Evolutionary conservation across 1,140 invertebrate species (phyloP).

Genomic region (Diuraphis noxia): DNA sequence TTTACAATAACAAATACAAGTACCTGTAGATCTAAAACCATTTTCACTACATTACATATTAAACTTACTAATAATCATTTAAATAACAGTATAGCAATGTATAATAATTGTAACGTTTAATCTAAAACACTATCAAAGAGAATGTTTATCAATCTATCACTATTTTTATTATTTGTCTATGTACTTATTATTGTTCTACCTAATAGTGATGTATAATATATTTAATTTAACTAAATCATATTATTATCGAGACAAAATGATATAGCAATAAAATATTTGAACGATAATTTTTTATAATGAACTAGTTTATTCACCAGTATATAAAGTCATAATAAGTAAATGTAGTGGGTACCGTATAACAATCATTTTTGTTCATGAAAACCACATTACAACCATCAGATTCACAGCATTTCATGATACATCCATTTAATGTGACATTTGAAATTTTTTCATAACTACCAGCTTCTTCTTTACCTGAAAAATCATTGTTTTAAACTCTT

Average conservation of each 20-base stretch:
- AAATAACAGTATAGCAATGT: neutral
- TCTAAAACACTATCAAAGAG: neutral
- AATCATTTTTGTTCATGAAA: constrained; percentile 74
- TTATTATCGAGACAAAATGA: neutral
- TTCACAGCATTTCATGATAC: constrained; percentile 74
- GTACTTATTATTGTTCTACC: neutral
- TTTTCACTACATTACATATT: neutral
- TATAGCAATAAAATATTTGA: neutral
- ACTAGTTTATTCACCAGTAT: neutral
- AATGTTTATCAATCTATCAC: neutral
- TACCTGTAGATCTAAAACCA: neutral
- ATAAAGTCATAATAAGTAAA: neutral
- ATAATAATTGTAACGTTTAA: neutral
- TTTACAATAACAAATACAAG: neutral
- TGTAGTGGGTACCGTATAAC: constrained; percentile 68
- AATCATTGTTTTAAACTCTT: neutral
- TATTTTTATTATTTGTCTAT: neutral
- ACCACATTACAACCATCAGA: constrained; percentile 74
- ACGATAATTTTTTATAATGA: neutral
- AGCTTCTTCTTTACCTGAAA: constrained; percentile 65
- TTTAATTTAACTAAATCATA: neutral
- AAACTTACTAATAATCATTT: neutral
- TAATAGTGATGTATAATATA: neutral
- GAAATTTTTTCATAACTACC: constrained; percentile 67
- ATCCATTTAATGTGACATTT: constrained; percentile 66